phyloP scores from a whole-genome alignment of 92 coral and sea anemone species.

The Diadumene lineata region DNA sequence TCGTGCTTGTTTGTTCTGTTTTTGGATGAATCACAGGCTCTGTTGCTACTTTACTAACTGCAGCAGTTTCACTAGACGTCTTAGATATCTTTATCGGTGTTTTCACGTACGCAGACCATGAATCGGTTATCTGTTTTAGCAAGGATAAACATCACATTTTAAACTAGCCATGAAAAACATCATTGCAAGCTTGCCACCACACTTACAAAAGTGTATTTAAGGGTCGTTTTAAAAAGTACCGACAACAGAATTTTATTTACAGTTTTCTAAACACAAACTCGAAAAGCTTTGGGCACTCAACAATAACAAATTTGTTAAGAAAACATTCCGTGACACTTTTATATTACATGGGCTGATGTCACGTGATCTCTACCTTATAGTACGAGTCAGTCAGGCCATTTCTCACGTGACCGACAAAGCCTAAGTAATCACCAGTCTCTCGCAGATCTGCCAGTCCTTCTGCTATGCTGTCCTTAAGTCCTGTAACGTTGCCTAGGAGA shows the following conservation, averaged over 20 bases:
- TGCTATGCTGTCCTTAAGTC: conserved; percentile 74
- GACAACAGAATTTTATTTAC: too few relatives aligned
- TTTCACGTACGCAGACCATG: conserved; percentile 56
- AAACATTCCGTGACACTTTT: neutral
- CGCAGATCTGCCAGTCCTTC: conserved; percentile 83
- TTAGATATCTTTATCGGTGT: conserved; percentile 4
- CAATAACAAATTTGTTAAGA: neutral
- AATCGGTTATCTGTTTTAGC: conserved; percentile 58
- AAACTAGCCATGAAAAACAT: neutral
- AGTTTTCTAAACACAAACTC: too few relatives aligned
- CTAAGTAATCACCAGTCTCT: conserved; percentile 95
- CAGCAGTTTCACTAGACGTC: neutral
- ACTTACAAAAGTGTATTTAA: too few relatives aligned
- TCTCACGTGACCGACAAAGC: conserved; percentile 79
- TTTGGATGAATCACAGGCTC: neutral
- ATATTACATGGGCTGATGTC: conserved; percentile 6
- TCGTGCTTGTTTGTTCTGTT: neutral
- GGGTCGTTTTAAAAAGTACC: too few relatives aligned
- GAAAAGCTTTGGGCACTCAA: too few relatives aligned
- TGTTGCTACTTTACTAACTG: neutral
- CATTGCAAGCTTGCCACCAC: too few relatives aligned
- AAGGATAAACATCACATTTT: conserved; percentile 1
- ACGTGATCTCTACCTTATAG: conserved; percentile 70
- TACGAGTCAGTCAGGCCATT: conserved; percentile 92
- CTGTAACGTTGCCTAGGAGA: conserved; percentile 87